These are phyloP conservation scores for Palythoa grandiflora DNA, from an alignment of 92 coral and sea anemone species.

Conservation along the genomic window DNA sequence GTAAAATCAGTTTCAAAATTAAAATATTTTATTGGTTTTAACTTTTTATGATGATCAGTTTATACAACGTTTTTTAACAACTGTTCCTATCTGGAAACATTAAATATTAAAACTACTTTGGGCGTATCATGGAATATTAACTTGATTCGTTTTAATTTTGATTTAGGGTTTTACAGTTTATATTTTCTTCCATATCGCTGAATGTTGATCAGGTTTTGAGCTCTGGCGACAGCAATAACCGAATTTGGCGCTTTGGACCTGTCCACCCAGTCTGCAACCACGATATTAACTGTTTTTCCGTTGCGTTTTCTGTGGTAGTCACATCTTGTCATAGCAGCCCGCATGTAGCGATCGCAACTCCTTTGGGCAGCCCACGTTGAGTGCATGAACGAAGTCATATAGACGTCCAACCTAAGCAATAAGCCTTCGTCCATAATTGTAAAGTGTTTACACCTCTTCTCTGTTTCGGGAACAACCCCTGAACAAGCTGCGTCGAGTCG, in stretches of 20 bases:
- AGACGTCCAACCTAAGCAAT: conserved; percentile 28
- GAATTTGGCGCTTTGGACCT: conserved; percentile 29
- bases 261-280: conserved; percentile 64
- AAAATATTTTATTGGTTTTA: too few relatives aligned
- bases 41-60: too few relatives aligned
- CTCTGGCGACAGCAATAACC: conserved; percentile 48
- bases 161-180: background rate
- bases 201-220: conserved; percentile 34
- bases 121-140: too few relatives aligned
- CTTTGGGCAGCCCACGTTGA: conserved; percentile 15
- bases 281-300: conserved; percentile 62
- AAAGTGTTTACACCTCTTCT: conserved; percentile 35
- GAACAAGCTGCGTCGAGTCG: conserved; percentile 48
- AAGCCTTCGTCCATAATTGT: background rate
- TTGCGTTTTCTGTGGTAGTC: background rate
- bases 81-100: too few relatives aligned
- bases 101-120: too few relatives aligned
- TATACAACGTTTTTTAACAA: too few relatives aligned
- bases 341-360: conserved; percentile 8
- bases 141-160: background rate
- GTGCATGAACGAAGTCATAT: conserved; percentile 3
- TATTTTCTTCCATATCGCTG: background rate
- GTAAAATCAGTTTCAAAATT: too few relatives aligned
- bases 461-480: conserved; percentile 35
- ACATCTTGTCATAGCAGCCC: conserved; percentile 42